Conservation (phyloP, 2,888 invertebrate genomes). For the Patella pellucida region DNA sequence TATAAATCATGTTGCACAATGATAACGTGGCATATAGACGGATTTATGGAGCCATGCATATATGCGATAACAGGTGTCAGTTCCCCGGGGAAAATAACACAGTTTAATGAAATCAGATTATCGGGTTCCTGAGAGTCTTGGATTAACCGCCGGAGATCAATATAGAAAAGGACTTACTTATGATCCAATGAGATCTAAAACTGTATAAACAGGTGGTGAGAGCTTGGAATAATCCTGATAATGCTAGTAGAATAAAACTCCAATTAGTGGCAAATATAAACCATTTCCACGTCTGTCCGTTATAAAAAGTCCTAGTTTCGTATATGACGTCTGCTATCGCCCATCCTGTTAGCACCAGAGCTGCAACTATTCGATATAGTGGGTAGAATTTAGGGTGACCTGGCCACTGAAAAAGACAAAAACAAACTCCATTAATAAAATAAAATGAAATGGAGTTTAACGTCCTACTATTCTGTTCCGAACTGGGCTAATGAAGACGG, state of each 20-base stretch:
- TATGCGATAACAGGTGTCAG: too few species aligned
- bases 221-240: constrained; percentile 51
- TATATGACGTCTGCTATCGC: constrained; percentile 52
- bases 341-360: constrained; percentile 53
- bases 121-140: too few species aligned
- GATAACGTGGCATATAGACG: too few species aligned
- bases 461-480: too few species aligned
- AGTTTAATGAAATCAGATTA: too few species aligned
- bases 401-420: constrained; percentile 51
- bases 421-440: background rate
- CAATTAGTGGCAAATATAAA: constrained; percentile 67
- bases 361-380: constrained; percentile 50
- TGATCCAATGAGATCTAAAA: constrained; percentile 42
- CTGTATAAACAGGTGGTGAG: constrained; percentile 47
- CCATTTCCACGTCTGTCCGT: constrained; percentile 51
- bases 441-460: too few species aligned
- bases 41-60: too few species aligned
- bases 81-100: too few species aligned
- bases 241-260: constrained; percentile 58
- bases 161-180: constrained; percentile 29
- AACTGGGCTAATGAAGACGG: too few species aligned
- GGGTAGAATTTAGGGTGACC: constrained; percentile 50
- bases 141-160: too few species aligned
- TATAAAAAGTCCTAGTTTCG: constrained; percentile 57
- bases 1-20: too few species aligned